Conservation (phyloP, 2,113 vertebrate species). For the Orientallactaga bullata region DNA sequence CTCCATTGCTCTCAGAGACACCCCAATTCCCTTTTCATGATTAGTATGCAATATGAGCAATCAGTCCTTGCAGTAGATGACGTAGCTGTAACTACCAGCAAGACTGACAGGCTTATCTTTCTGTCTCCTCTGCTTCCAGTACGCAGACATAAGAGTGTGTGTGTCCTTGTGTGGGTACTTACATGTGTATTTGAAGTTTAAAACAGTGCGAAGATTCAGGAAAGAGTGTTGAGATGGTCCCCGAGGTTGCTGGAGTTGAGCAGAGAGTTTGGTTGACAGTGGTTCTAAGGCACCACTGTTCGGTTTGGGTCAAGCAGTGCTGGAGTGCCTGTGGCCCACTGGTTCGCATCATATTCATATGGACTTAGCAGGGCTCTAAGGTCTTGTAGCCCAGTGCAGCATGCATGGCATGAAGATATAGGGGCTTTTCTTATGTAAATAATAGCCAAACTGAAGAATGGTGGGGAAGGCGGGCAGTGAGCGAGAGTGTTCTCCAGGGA, state of each 20-base stretch:
- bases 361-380: neutral
- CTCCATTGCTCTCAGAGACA: too few relatives aligned
- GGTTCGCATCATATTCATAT: too few relatives aligned
- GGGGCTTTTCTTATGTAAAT: neutral
- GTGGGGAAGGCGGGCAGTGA: neutral
- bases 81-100: neutral
- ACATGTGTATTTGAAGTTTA: neutral
- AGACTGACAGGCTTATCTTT: neutral
- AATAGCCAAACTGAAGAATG: neutral
- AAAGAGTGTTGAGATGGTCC: neutral
- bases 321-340: neutral
- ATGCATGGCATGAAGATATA: neutral
- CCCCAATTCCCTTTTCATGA: too few relatives aligned
- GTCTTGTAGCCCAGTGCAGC: neutral
- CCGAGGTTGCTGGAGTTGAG: neutral
- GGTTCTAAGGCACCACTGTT: neutral
- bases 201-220: neutral
- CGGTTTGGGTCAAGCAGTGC: neutral
- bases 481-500: neutral
- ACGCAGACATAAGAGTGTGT: neutral
- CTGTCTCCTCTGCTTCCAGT: neutral
- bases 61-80: neutral
- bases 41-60: conserved; percentile 20
- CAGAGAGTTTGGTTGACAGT: neutral
- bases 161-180: neutral